A percentile compares a stretch with the other conserved stretches of the same genome.
These are phyloP conservation scores for Podarcis cretensis DNA, from an alignment of 2,113 vertebrate species.

Conservation along the genomic window DNA sequence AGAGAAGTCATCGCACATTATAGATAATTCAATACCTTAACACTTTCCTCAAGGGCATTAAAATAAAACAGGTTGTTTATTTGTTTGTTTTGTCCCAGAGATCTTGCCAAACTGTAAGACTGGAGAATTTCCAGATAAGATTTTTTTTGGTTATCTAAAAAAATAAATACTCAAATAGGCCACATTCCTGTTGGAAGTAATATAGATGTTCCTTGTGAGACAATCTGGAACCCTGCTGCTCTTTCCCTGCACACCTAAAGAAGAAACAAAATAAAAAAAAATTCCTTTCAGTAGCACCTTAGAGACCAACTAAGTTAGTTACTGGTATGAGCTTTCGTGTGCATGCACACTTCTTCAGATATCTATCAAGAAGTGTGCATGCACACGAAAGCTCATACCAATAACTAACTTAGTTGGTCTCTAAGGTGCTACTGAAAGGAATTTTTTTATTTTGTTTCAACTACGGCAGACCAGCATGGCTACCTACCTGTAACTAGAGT, in stretches of 20 bases:
- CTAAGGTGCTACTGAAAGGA: no score
- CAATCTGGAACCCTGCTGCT: not conserved
- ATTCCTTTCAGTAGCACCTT: no score
- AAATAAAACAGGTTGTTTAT: not conserved
- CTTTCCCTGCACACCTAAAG: not conserved
- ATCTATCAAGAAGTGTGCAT: no score
- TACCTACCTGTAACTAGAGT: no score
- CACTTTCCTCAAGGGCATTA: not conserved
- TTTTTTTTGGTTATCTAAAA: not conserved
- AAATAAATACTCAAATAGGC: not conserved
- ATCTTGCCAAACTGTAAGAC: slow-evolving; percentile 30
- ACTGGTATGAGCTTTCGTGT: no score
- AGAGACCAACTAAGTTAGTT: no score
- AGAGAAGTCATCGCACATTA: not conserved
- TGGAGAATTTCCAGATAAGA: not conserved
- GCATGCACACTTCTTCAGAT: no score
- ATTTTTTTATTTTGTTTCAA: no score
- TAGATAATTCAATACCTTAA: not conserved
- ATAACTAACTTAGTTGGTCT: no score
- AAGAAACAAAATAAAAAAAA: not conserved
- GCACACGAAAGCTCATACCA: no score
- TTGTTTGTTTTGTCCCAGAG: not conserved
- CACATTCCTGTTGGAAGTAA: not conserved
- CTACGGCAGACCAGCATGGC: no score
- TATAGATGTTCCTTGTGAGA: not conserved